phyloP scores from a whole-genome alignment of 2,797 vertebrate species.

The Peromyscus melanophrys region DNA sequence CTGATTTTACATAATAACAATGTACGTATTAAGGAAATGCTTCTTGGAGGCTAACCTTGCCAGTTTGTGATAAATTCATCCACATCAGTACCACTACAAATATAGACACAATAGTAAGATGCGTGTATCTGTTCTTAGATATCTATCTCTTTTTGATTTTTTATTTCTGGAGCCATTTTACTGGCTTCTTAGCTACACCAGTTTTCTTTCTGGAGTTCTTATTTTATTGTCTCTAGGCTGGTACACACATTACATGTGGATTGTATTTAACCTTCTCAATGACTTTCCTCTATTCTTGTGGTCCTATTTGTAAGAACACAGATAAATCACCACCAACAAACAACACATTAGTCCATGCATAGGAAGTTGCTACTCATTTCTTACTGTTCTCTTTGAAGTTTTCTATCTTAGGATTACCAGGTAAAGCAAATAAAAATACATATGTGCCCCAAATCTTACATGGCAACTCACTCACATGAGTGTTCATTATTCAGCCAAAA shows the following conservation, averaged over 20 bases:
- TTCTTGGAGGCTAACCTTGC: conserved; percentile 22
- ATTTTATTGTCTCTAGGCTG: neutral
- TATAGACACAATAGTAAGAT: neutral
- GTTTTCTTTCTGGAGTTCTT: conserved; percentile 23
- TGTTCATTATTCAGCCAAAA: conserved; percentile 38
- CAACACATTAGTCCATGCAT: neutral
- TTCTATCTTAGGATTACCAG: neutral
- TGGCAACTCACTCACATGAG: neutral
- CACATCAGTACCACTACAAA: neutral
- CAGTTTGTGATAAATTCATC: neutral
- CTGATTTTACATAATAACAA: neutral
- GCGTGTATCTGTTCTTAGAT: neutral
- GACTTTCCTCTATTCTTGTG: neutral
- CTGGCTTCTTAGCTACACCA: neutral
- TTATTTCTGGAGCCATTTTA: neutral
- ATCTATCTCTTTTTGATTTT: neutral
- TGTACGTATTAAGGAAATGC: neutral
- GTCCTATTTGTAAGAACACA: neutral
- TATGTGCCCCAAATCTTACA: neutral
- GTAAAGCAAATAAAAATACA: conserved; percentile 41
- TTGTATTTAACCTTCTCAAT: neutral
- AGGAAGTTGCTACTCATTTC: neutral
- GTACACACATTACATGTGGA: neutral
- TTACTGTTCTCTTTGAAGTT: conserved; percentile 31
- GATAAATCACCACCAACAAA: neutral